A percentile compares a stretch with the other conserved stretches of the same genome.
Conservation (phyloP, 2,888 invertebrate species). For the Spicauda simplicius region DNA sequence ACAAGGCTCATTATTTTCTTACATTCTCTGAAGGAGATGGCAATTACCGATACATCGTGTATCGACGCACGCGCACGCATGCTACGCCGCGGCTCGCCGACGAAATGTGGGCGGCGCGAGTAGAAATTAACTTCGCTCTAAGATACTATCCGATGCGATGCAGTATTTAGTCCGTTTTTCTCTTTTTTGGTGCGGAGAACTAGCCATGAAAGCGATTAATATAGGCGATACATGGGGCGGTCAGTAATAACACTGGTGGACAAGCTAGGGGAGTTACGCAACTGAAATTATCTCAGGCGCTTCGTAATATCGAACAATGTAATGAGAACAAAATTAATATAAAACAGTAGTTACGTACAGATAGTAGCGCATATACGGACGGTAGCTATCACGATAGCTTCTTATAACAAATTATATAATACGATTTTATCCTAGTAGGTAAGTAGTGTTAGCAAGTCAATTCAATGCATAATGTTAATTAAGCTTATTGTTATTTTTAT, state of each 20-base stretch:
- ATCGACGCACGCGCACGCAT: slow-evolving; percentile 50
- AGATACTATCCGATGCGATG: slow-evolving; percentile 49
- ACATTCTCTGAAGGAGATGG: slow-evolving; percentile 52
- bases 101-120: slow-evolving; percentile 63
- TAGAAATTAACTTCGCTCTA: slow-evolving; percentile 55
- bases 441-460: too few species aligned
- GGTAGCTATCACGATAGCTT: background rate
- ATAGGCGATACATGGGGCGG: slow-evolving; percentile 23
- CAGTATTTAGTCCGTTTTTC: slow-evolving; percentile 32
- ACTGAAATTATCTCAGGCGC: slow-evolving; percentile 10
- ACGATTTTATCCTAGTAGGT: too few species aligned
- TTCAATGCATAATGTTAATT: too few species aligned
- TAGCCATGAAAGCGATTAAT: slow-evolving; percentile 28
- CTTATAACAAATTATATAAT: too few species aligned
- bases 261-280: slow-evolving; percentile 7
- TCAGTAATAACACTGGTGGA: slow-evolving; percentile 12
- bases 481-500: too few species aligned
- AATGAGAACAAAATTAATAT: slow-evolving; percentile 16
- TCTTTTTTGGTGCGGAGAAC: slow-evolving; percentile 32
- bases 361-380: background rate
- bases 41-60: slow-evolving; percentile 69
- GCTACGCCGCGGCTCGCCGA: slow-evolving; percentile 47
- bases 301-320: background rate
- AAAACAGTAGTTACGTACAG: background rate
- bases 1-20: slow-evolving; percentile 45